A percentile compares a stretch with the other conserved stretches of the same genome.
phyloP scores from a whole-genome alignment of 2,113 vertebrate species.

The Trematocara macrostoma region DNA sequence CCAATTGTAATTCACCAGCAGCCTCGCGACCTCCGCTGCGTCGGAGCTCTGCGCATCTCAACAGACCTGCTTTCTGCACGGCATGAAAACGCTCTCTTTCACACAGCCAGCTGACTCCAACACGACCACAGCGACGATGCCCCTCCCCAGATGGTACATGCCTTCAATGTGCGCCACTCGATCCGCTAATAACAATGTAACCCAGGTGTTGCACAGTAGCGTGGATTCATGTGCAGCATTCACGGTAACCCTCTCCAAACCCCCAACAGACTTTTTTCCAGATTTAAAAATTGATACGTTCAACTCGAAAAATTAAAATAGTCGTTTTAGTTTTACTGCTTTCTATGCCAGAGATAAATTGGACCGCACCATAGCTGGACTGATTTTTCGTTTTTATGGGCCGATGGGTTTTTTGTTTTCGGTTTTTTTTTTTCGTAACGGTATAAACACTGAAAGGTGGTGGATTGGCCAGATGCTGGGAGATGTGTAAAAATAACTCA shows the following conservation, averaged over 20 bases:
- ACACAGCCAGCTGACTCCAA: neutral
- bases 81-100: slow-evolving; percentile 2
- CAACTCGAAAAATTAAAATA: neutral
- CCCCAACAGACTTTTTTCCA: neutral
- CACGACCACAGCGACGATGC: slow-evolving; percentile 16
- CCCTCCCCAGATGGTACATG: slow-evolving; percentile 41
- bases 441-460: too few species aligned
- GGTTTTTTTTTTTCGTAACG: too few species aligned
- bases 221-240: neutral
- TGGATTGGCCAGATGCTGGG: too few species aligned
- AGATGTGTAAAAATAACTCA: too few species aligned
- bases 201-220: neutral
- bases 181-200: neutral
- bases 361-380: neutral
- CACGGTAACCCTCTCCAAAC: neutral
- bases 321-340: neutral
- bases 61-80: slow-evolving; percentile 10
- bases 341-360: neutral
- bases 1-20: slow-evolving; percentile 51
- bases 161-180: neutral
- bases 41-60: slow-evolving; percentile 53
- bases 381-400: too few species aligned
- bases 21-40: slow-evolving; percentile 36
- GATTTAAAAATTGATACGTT: neutral
- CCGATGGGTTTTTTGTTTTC: too few species aligned